phyloP scores from a whole-genome alignment of 2,888 invertebrate genomes.

The Eudemis profundana region DNA sequence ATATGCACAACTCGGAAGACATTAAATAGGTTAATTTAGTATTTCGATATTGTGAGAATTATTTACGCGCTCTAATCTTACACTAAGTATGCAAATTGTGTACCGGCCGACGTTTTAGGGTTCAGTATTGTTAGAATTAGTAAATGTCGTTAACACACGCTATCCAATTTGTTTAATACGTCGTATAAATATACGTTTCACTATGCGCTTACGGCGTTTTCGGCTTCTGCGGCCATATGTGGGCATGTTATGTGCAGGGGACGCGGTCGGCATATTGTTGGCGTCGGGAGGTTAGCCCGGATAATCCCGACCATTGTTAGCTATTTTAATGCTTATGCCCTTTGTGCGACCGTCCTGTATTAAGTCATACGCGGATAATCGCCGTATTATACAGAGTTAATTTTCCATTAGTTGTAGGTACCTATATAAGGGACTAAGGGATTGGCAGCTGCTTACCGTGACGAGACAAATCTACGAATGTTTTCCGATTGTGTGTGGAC shows the following conservation, averaged over 20 bases:
- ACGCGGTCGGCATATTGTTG: conserved; percentile 61
- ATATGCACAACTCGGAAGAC: background rate
- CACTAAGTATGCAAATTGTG: conserved; percentile 9
- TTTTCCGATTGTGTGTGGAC: conserved; percentile 37
- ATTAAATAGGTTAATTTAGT: background rate
- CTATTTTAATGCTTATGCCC: conserved; percentile 82
- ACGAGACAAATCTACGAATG: conserved; percentile 63
- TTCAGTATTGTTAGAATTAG: conserved; percentile 7
- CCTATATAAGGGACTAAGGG: conserved; percentile 53
- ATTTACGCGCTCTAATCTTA: conserved; percentile 7
- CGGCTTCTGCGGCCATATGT: conserved; percentile 2
- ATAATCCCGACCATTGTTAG: conserved; percentile 81
- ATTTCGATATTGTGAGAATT: background rate
- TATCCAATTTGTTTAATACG: background rate
- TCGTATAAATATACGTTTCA: background rate
- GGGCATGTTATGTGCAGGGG: conserved; percentile 41
- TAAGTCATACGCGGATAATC: conserved; percentile 84
- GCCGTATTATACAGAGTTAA: conserved; percentile 81
- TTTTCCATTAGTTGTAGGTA: conserved; percentile 73
- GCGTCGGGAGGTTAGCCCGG: conserved; percentile 69
- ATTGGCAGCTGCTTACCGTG: conserved; percentile 77
- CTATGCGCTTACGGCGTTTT: conserved; percentile 15
- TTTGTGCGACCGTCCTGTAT: conserved; percentile 79
- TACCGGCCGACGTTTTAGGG: conserved; percentile 13
- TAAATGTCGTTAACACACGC: conserved; percentile 16